Evolutionary conservation across 1,140 invertebrate species (phyloP), one percentile per base, ranked within the genome.

Genomic region (Neuroterus valhalla): DNA sequence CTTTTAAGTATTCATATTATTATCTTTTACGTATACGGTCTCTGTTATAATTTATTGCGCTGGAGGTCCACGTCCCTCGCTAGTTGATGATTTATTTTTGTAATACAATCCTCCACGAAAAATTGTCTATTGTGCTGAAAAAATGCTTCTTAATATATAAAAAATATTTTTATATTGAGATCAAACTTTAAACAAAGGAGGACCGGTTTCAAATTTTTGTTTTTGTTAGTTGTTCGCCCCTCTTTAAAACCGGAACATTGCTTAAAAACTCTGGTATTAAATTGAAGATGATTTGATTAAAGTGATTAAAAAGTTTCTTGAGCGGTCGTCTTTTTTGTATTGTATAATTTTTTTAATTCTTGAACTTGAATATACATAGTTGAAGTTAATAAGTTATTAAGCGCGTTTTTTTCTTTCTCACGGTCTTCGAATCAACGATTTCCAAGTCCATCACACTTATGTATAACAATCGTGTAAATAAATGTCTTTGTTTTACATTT

Each of bases 401-500:
- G 52, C 52, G 52, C 23, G 21, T 26, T 55, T 21, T 26, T 55
- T 62, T 38, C 10, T 8, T 21, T 62, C n/a, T 62, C 55, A 62
- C 31, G 26, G 26, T 62, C 55, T 14, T 62, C 26, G 26, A 62
- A 15, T 62, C 55, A 62, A 62, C 55, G 55, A 62, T 62, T 38
- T 55, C 26, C 23, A 55, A 55, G 21, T 62, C 55, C n/a, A 62
- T 38, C 23, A 38, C 15, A 62, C 23, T 26, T 2, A 26, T 62
- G 55, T 62, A 68, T 71, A 19, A 19, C 50, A 43, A 67, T 77
- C 78, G 70, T 82, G 81, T 84, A 81, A 82, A 80, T 82, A 84
- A 84, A 85, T 77, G 77, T 82, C 79, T 83, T 82, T 83, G 78
- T 84, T 84, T 76, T 74, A 81, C 71, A 78, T 52, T 67, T 68